Conservation (phyloP, 2,113 vertebrate species). For the Micromys minutus region DNA sequence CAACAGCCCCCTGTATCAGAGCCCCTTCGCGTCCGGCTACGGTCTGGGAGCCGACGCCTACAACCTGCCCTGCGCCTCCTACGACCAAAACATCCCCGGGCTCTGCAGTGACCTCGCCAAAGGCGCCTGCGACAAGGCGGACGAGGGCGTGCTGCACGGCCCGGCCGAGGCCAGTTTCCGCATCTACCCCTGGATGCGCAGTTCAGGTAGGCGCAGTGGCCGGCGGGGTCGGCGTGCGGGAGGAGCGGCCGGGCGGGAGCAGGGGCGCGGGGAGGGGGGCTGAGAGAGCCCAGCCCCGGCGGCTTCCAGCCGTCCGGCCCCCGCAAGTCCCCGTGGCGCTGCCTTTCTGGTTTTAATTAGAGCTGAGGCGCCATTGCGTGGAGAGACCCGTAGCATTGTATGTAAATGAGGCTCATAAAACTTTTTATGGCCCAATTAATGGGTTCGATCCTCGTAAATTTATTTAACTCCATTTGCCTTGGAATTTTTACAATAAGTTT, state of each 20-base stretch:
- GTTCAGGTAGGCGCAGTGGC: slow-evolving; percentile 91
- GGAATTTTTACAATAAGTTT: slow-evolving; percentile 83
- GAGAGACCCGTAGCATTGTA: slow-evolving; percentile 91
- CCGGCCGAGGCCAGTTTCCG: slow-evolving; percentile 92
- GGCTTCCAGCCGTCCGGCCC: slow-evolving; percentile 72
- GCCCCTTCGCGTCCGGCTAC: slow-evolving; percentile 89
- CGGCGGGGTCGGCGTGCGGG: slow-evolving; percentile 43
- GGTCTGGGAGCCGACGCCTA: slow-evolving; percentile 90
- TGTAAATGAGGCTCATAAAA: slow-evolving; percentile 96
- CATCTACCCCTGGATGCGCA: slow-evolving; percentile 95
- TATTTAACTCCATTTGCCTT: slow-evolving; percentile 88
- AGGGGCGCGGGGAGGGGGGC: neutral
- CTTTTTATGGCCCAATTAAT: slow-evolving; percentile 94
- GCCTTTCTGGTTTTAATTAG: slow-evolving; percentile 92
- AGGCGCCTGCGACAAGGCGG: slow-evolving; percentile 91
- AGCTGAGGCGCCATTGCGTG: slow-evolving; percentile 88
- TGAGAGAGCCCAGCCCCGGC: slow-evolving; percentile 53
- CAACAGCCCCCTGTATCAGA: slow-evolving; percentile 90
- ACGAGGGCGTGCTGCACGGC: slow-evolving; percentile 89
- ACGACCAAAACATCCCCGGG: slow-evolving; percentile 92
- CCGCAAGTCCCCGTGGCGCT: slow-evolving; percentile 82
- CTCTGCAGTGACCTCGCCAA: slow-evolving; percentile 91
- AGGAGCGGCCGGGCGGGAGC: neutral
- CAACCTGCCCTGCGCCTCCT: slow-evolving; percentile 91
- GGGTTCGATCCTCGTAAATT: slow-evolving; percentile 90